Base-by-base conservation (phyloP, 2,888 invertebrate species). In the Drosophila mimica region DNA sequence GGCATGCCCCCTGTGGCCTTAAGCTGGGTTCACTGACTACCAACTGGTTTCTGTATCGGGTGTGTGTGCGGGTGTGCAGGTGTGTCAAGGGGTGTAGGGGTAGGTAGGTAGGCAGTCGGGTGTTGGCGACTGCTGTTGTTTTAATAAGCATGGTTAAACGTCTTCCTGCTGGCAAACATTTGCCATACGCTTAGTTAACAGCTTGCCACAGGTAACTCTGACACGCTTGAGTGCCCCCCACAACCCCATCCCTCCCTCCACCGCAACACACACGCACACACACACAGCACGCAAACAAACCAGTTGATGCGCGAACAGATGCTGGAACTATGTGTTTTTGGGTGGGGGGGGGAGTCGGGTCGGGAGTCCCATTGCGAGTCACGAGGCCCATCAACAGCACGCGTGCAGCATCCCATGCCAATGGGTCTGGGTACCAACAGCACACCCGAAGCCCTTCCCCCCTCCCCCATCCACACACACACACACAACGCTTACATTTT, bases 141-240 rank as follows among this genome's bases (percentile, higher is more conserved):
- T 75, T 78, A 75, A 81, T 83, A 83, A 76, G 81, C 87, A 76
- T 74, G 67, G 79, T 84, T 84, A 89, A 86, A 83, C 81, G 88
- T 84, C 85, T 84, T 84, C 76, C 87, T 81, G 82, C 74, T 83
- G 88, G 89, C 85, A 89, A 86, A 88, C 85, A 89, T 89, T 86
- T 89, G 81, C 85, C 78, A 71, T 88, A 73, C 78, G 90, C 88
- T 89, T 89, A 88, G 89, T 89, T 89, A 89, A 89, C 85, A 85
- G 89, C 89, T 81, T 88, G 89, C 84, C 82, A 84, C 88, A 89
- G 84, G 88, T 89, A 82, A 81, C 78, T 67, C 78, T 65, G 78
- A 70, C 79, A 83, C 87, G 87, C 75, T 71, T 88, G 87, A 88
- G 78, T 83, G 78, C 87, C 73, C 46, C 46, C 25, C 4, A 40